Percentiles rank a stretch among this genome's conserved stretches.
These are phyloP conservation scores for Pogonus chalceus DNA, from an alignment of 1,140 invertebrate genomes.

Conservation along the genomic window DNA sequence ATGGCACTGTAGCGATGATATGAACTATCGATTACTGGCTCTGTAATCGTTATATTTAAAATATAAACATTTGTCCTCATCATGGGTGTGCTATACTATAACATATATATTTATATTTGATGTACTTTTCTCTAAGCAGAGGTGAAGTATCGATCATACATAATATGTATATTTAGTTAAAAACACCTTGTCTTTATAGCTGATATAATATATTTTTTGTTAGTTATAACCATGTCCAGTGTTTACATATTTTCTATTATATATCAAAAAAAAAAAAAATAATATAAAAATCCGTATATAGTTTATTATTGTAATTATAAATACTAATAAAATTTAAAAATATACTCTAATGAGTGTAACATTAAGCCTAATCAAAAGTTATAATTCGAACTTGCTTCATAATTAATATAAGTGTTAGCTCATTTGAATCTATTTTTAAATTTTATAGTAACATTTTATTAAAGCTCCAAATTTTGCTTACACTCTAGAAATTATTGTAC, in stretches of 20 bases:
- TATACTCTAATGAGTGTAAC: too few relatives aligned
- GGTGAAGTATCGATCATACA: background rate
- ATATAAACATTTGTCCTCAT: conserved; percentile 6
- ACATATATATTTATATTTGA: conserved; percentile 1
- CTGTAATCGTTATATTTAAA: conserved; percentile 1
- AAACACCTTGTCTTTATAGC: background rate
- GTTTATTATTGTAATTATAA: background rate
- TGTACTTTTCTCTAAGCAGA: conserved; percentile 1
- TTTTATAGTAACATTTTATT: conserved; percentile 2
- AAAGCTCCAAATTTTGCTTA: background rate
- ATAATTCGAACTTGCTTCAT: too few relatives aligned
- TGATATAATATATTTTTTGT: background rate
- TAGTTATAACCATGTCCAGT: background rate
- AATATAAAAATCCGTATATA: background rate
- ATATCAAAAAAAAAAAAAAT: background rate
- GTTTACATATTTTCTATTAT: background rate
- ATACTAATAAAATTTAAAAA: too few relatives aligned
- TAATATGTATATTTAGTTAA: conserved; percentile 5
- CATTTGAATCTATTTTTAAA: too few relatives aligned
- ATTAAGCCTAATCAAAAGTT: too few relatives aligned
- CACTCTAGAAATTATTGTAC: conserved; percentile 1
- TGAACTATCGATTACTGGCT: background rate
- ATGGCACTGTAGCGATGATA: background rate
- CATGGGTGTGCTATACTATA: conserved; percentile 6
- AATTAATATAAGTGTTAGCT: too few relatives aligned